phyloP scores from a whole-genome alignment of 2,113 vertebrate species.

The Neotoma lepida region DNA sequence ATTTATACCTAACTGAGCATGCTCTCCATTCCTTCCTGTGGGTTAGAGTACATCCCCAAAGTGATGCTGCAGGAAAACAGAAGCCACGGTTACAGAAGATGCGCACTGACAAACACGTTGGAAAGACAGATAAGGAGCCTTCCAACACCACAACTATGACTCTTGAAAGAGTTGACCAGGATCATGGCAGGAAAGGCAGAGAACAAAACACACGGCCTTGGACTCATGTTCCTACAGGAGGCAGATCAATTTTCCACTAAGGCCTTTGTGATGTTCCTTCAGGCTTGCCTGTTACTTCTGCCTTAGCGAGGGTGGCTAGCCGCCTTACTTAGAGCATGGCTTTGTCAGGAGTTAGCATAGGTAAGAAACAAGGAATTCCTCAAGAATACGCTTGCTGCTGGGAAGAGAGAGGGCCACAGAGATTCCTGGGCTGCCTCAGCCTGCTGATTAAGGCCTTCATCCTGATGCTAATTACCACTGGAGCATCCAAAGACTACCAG shows the following conservation, averaged over 20 bases:
- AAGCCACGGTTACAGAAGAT: neutral
- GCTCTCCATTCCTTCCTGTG: neutral
- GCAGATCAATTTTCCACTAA: neutral
- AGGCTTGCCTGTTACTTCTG: neutral
- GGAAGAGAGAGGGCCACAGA: conserved; percentile 31
- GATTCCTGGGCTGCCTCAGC: conserved; percentile 33
- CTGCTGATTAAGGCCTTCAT: conserved; percentile 60
- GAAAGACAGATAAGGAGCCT: neutral
- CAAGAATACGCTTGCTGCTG: neutral
- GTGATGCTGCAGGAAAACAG: neutral
- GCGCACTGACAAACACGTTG: neutral
- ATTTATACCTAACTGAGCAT: neutral
- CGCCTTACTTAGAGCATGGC: neutral
- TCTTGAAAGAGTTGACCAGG: neutral
- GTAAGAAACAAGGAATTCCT: neutral
- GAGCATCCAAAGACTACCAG: conserved; percentile 53
- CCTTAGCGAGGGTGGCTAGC: neutral
- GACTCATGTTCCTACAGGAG: neutral
- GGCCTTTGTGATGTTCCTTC: neutral
- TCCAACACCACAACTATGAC: neutral
- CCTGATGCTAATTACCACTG: conserved; percentile 52
- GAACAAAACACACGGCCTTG: neutral
- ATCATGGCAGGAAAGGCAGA: neutral
- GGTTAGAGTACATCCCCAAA: neutral
- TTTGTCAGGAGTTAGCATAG: neutral